A percentile compares a stretch with the other conserved stretches of the same genome.
Conservation (phyloP, 2,888 invertebrate genomes). For the Leptura quadrifasciata region DNA sequence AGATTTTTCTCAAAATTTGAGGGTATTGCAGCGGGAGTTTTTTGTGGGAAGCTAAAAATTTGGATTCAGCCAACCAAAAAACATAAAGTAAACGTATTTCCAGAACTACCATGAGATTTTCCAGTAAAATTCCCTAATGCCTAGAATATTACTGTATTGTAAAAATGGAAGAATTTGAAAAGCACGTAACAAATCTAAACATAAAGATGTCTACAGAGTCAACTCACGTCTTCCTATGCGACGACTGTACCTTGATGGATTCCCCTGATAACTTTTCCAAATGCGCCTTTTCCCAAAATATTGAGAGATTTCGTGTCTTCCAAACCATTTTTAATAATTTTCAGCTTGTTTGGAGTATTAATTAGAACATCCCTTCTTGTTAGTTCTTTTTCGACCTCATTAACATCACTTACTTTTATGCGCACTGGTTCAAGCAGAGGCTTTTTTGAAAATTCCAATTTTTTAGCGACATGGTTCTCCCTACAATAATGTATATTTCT, state of each 20-base stretch:
- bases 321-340: conserved; percentile 64
- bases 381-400: background rate
- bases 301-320: conserved; percentile 56
- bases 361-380: conserved; percentile 51
- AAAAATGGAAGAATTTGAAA: too few relatives aligned
- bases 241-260: conserved; percentile 64
- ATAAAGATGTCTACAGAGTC: background rate
- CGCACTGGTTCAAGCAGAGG: conserved; percentile 39
- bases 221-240: conserved; percentile 23
- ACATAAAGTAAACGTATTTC: too few relatives aligned
- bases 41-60: too few relatives aligned
- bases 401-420: conserved; percentile 47
- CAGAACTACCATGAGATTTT: too few relatives aligned
- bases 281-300: conserved; percentile 68
- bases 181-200: too few relatives aligned
- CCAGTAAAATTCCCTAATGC: too few relatives aligned
- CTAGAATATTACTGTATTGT: too few relatives aligned
- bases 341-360: conserved; percentile 64
- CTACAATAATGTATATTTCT: conserved; percentile 11
- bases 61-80: too few relatives aligned
- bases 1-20: too few relatives aligned
- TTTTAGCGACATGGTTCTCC: conserved; percentile 42
- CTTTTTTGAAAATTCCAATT: conserved; percentile 51
- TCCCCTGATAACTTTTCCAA: conserved; percentile 70
- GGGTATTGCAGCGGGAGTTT: too few relatives aligned